A percentile compares a stretch with the other conserved stretches of the same genome.
Conservation (phyloP, 2,113 vertebrate genomes). For the Sinocyclocheilus rhinocerous region DNA sequence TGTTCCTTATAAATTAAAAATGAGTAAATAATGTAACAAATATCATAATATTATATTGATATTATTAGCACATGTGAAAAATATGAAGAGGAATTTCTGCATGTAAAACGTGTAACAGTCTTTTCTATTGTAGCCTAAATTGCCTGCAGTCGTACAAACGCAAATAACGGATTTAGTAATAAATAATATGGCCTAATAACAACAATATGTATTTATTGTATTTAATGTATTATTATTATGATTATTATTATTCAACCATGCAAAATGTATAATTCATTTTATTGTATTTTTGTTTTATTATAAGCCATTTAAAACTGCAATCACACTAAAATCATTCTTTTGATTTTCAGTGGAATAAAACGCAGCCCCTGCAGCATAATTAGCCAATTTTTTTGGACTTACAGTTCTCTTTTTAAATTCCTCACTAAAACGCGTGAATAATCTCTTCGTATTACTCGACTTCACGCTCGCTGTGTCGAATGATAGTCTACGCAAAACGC, state of each 20-base stretch:
- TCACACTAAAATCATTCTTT: too few species aligned
- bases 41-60: not conserved
- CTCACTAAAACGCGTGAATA: slow-evolving; percentile 23
- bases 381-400: not conserved
- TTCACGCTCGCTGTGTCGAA: slow-evolving; percentile 23
- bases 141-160: not conserved
- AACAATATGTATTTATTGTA: not conserved
- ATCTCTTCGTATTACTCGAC: slow-evolving; percentile 15
- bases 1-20: not conserved
- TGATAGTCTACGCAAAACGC: slow-evolving; percentile 29
- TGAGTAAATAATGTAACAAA: not conserved
- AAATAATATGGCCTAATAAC: not conserved
- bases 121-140: not conserved
- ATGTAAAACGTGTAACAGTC: too few species aligned
- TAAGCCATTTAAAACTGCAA: not conserved
- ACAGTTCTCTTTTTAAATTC: not conserved
- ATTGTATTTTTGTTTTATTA: slow-evolving; percentile 2
- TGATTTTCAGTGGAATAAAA: too few species aligned
- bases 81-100: too few species aligned
- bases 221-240: not conserved
- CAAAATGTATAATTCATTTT: not conserved
- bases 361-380: not conserved
- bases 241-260: not conserved
- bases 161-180: not conserved
- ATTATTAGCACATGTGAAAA: not conserved